Conservation (phyloP, 2,797 vertebrate genomes). For the Cossypha heuglini region DNA sequence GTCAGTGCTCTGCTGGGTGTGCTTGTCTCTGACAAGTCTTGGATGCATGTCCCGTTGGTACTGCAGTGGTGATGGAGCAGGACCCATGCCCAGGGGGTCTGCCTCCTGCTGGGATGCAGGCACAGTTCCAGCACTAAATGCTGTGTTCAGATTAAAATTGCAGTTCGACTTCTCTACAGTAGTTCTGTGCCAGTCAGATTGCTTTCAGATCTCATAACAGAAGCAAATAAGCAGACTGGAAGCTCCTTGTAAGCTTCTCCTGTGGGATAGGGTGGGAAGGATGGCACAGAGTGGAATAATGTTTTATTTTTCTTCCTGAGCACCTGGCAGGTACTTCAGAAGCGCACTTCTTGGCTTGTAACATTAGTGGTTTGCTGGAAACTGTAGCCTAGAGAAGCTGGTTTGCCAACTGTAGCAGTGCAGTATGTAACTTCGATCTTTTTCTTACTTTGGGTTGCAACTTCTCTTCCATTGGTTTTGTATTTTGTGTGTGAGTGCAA, state of each 20-base stretch:
- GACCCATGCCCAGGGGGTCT: not conserved
- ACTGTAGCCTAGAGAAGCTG: not conserved
- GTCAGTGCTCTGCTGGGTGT: not conserved
- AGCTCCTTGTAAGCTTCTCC: not conserved
- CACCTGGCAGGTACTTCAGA: not conserved
- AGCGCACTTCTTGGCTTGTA: not conserved
- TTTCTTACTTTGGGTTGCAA: not conserved
- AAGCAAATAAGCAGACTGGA: not conserved
- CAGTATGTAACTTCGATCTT: not conserved
- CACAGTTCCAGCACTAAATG: not conserved
- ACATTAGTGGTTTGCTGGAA: not conserved
- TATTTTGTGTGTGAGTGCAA: not conserved
- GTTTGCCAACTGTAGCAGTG: not conserved
- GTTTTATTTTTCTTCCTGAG: not conserved
- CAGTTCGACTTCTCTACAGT: not conserved
- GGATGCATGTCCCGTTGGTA: fast-evolving
- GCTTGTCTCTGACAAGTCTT: no score
- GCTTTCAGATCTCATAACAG: not conserved
- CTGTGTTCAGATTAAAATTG: not conserved
- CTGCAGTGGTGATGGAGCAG: not conserved
- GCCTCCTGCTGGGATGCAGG: not conserved
- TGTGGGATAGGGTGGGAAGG: not conserved
- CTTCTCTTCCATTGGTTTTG: not conserved
- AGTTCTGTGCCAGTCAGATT: not conserved
- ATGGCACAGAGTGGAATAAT: not conserved